phyloP scores from a whole-genome alignment of 2,888 invertebrate genomes.

The Heliconius aoede region DNA sequence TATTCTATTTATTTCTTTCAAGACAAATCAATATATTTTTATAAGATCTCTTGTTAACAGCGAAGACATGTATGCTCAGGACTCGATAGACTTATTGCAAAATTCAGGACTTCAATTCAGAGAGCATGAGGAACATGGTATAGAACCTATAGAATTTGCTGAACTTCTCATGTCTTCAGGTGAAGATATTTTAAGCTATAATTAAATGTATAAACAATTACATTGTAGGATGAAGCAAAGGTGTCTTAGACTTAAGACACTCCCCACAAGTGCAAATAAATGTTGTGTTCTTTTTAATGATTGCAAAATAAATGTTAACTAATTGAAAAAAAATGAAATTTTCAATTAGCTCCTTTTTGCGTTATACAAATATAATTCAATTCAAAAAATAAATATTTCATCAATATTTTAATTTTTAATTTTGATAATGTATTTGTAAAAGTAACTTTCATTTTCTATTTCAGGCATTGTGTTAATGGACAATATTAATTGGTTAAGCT shows the following conservation, averaged over 20 bases:
- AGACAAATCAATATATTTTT: conserved; percentile 44
- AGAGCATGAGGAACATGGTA: conserved; percentile 97
- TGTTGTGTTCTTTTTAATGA: no score
- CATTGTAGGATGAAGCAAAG: background rate
- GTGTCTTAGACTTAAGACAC: no score
- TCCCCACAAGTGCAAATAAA: no score
- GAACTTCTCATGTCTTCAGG: conserved; percentile 97
- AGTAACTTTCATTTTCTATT: conserved; percentile 32
- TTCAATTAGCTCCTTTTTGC: no score
- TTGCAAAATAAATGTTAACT: no score
- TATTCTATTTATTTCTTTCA: conserved; percentile 18
- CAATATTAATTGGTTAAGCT: conserved; percentile 97
- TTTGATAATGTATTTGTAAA: background rate
- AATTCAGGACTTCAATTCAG: conserved; percentile 97
- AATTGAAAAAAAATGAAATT: no score
- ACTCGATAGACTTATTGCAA: conserved; percentile 96
- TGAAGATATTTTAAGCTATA: conserved; percentile 21
- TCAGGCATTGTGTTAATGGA: conserved; percentile 94
- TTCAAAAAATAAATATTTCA: no score
- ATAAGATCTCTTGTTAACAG: conserved; percentile 71
- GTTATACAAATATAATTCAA: no score
- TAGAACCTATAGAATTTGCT: conserved; percentile 96
- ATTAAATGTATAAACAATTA: background rate
- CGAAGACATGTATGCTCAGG: conserved; percentile 98
- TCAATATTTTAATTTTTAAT: no score